Evolutionary conservation across 2,113 vertebrate genomes (phyloP).

Genomic region (Halcyon malimbica): DNA sequence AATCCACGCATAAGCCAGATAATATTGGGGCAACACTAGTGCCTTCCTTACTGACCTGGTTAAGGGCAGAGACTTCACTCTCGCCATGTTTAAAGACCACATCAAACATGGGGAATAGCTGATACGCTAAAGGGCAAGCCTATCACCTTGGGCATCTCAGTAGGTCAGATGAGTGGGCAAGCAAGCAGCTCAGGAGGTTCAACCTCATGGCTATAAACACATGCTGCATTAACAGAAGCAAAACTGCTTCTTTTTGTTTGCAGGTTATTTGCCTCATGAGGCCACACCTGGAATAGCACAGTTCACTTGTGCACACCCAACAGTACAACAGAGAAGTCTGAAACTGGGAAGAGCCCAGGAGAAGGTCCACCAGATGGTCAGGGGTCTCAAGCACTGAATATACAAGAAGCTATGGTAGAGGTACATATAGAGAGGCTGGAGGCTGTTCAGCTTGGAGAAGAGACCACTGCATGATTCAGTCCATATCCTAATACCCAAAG

Average conservation of each 20-base stretch:
- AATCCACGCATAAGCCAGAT: rapidly evolving
- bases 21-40: neutral
- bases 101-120: neutral
- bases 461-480: neutral
- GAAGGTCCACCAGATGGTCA: neutral
- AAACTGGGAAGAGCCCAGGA: neutral
- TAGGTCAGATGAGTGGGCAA: rapidly evolving
- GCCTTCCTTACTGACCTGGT: neutral
- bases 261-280: rapidly evolving
- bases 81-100: rapidly evolving
- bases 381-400: neutral
- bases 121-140: no score
- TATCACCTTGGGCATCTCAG: neutral
- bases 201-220: neutral
- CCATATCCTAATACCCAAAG: neutral
- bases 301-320: neutral
- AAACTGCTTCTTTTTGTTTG: neutral
- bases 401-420: rapidly evolving
- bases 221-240: neutral
- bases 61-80: neutral
- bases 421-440: neutral
- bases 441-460: neutral
- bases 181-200: neutral
- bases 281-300: neutral
- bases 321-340: neutral